Evolutionary conservation across 2,113 vertebrate genomes (phyloP), one percentile per base, ranked within the genome.

Genomic region (Hystrix cristata): DNA sequence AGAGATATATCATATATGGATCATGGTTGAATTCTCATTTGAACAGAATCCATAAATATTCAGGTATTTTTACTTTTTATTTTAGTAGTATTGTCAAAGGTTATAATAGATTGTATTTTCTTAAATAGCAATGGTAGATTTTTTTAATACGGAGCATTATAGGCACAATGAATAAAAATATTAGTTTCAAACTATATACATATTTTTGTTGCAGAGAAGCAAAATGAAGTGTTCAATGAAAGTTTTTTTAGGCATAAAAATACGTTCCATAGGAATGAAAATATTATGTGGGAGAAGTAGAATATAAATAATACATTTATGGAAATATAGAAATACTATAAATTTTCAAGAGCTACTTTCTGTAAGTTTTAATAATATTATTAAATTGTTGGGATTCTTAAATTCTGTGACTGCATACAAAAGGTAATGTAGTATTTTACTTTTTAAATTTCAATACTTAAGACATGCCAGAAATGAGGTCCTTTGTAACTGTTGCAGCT

Each of bases 281-380:
- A 38, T 38, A 62, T 95, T 57, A 80, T 43, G 34, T 64, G 83
- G 48, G 19, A 57, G 19, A 25, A 91, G 53, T 81, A 82, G 64
- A 95, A 79, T 94, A 94, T 95, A 95, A 87, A 92, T 60, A 91
- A 94, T 83, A 38, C n/a, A 87, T 51, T 90, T 92, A 90, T n/a
- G 31, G 48, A 96, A 87, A 84, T 59, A 76, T 87, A 81, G 23
- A 90, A 94, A 94, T n/a, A 8, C n/a, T 82, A 5, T 64, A 94
- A 91, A 69, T 87, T 87, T 84, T 92, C 46, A 85, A 59, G 71
- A 53, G 21, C 64, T 57, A 31, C 21, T 74, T 86, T 53, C 23
- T 27, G 2, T 81, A 87, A 88, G 60, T 91, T 80, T 25, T 85
- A 19, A 64, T 81, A 83, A 72, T 27, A 76, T 2, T 91, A 76